Evolutionary conservation across 2,888 invertebrate species (phyloP), one percentile per base, ranked within the genome.

Genomic region (Tachystola acroxantha): DNA sequence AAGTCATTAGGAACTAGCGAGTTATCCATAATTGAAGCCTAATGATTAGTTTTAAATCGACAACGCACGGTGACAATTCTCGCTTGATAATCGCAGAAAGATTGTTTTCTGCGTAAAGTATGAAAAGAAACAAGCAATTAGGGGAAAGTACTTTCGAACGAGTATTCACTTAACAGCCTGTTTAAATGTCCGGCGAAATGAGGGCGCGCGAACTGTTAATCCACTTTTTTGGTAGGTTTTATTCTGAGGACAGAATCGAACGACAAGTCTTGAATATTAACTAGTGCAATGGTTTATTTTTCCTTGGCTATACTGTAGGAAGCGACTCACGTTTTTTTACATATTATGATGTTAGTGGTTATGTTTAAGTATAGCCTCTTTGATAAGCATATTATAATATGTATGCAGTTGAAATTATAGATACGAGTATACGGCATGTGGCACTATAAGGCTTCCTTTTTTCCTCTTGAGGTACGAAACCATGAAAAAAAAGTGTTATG

Each of bases 11-110:
- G 39, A 42, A 44, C 38, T 30, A 22, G 38, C 26, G 35, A 35
- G 33, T 36, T 36, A 19, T 31, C 40, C 47, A 40, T 53, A 55
- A 56, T 41, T 37, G 33, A 34, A 28, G 36, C 34, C 39, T 53
- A 49, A 56, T 56, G 46, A 51, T 46, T 43, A 39, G 41, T 48
- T 53, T 49, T 46, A 49, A 54, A 53, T 51, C 47, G 40, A 40
- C 48, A 32, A 35, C 34, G 35, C 39, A 28, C 31, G 45, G 49
- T 53, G 52, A 52, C 53, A 53, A 43, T 47, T 46, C 43, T 32
- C 25, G 13, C 31, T n/a, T 20, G n/a, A 25, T 50, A 48, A 56
- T 56, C 46, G 48, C 44, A 38, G 40, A 45, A 47, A 50, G 48
- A 53, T 53, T 42, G 46, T 41, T 37, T 34, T 43, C 46, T 34